A percentile compares a stretch with the other conserved stretches of the same genome.
Evolutionary conservation across 2,888 invertebrate species (phyloP).

Genomic region (Allacma fusca): DNA sequence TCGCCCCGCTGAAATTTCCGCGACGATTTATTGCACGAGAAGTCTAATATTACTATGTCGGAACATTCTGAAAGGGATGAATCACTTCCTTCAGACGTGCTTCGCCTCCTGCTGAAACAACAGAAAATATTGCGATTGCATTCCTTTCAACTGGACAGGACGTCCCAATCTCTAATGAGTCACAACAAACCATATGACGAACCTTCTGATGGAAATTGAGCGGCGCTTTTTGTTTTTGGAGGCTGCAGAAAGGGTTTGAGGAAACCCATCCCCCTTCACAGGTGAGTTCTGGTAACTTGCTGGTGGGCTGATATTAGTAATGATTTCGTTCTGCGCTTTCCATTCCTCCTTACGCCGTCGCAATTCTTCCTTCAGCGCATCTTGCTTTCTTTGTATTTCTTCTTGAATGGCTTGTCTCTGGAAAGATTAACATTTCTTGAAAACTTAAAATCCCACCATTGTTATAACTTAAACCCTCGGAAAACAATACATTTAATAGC

Average conservation of each 20-base stretch:
- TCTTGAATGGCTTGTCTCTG: constrained; percentile 73
- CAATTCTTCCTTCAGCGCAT: constrained; percentile 76
- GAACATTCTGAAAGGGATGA: constrained; percentile 69
- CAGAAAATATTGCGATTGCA: neutral
- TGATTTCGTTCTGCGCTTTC: constrained; percentile 46
- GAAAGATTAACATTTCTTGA: no score
- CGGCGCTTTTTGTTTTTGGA: constrained; percentile 38
- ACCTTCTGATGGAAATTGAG: constrained; percentile 45
- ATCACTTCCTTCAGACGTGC: constrained; percentile 70
- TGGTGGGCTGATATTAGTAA: constrained; percentile 33
- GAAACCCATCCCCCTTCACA: constrained; percentile 47
- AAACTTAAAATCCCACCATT: neutral
- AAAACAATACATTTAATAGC: no score
- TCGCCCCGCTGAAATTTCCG: constrained; percentile 76
- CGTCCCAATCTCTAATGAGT: no score
- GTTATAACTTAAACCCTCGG: no score
- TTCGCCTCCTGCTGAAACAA: constrained; percentile 64
- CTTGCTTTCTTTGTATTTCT: constrained; percentile 80
- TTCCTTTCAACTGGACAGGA: no score
- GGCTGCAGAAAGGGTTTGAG: neutral
- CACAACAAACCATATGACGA: no score
- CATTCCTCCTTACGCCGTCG: constrained; percentile 65
- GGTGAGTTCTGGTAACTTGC: constrained; percentile 48
- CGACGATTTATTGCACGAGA: constrained; percentile 69
- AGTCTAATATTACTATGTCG: constrained; percentile 68